phyloP scores from a whole-genome alignment of 2,113 vertebrate species.

The Syngnathus typhle region DNA sequence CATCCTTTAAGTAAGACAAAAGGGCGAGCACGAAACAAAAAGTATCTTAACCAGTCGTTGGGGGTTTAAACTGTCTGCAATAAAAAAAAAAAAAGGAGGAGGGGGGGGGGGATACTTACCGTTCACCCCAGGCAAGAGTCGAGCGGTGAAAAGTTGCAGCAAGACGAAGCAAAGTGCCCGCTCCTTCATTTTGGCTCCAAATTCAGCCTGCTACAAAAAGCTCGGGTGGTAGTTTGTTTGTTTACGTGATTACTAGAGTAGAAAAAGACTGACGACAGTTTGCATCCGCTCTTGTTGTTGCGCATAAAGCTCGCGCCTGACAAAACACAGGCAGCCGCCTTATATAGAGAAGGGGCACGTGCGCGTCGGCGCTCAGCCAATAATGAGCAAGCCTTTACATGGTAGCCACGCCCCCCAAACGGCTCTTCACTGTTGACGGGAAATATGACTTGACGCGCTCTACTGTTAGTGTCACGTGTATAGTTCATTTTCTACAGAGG shows the following conservation, averaged over 20 bases:
- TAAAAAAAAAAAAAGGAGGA: conserved; percentile 28
- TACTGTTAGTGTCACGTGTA: no score
- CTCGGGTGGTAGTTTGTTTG: neutral
- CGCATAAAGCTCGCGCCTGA: conserved; percentile 15
- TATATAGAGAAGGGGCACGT: conserved; percentile 52
- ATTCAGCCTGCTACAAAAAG: neutral
- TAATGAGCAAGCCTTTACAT: conserved; percentile 33
- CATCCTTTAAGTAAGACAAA: no score
- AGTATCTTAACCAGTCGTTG: neutral
- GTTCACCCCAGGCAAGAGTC: conserved; percentile 47
- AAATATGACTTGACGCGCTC: neutral
- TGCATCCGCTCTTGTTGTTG: neutral
- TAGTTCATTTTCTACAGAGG: no score
- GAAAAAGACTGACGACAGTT: neutral
- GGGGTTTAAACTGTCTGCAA: neutral
- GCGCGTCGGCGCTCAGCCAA: conserved; percentile 57
- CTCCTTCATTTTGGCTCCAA: conserved; percentile 50
- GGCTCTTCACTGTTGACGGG: neutral
- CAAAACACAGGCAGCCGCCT: conserved; percentile 27
- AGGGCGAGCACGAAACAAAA: neutral
- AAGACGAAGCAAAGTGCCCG: conserved; percentile 16
- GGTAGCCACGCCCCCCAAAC: conserved; percentile 35
- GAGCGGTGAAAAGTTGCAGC: conserved; percentile 48
- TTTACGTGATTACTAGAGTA: neutral
- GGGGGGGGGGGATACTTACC: conserved; percentile 49